phyloP scores from a whole-genome alignment of 2,113 vertebrate species.

The Ornithorhynchus anatinus region DNA sequence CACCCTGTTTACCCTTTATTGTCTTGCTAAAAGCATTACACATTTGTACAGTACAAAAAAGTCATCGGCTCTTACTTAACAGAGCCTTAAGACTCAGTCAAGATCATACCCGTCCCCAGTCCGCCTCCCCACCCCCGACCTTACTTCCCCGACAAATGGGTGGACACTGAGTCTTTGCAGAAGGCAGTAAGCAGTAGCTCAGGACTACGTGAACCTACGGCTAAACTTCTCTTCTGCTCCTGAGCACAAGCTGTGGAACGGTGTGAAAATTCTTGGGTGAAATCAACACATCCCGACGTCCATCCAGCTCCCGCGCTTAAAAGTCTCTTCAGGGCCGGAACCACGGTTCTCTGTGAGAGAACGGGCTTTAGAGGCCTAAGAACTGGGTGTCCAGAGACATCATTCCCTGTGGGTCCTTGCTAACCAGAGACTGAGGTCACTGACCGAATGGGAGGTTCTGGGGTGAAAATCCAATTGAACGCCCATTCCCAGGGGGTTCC shows the following conservation, averaged over 20 bases:
- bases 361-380: neutral
- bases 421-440: too few species aligned
- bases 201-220: neutral
- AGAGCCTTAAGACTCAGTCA: conserved; percentile 38
- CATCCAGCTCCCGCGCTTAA: neutral
- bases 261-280: neutral
- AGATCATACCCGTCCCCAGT: neutral
- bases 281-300: neutral
- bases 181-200: neutral
- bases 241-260: neutral
- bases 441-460: too few species aligned
- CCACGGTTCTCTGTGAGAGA: neutral
- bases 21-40: conserved; percentile 68
- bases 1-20: conserved; percentile 69
- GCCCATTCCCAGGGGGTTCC: too few species aligned
- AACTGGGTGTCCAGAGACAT: neutral
- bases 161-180: neutral
- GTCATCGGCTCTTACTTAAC: conserved; percentile 51
- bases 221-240: neutral
- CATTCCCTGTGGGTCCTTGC: too few species aligned
- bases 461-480: too few species aligned
- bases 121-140: too few species aligned
- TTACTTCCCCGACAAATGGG: neutral
- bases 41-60: conserved; percentile 48
- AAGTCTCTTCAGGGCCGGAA: neutral